These are phyloP conservation scores for Drosophila prostipennis DNA, from an alignment of 2,888 invertebrate genomes.

Conservation along the genomic window DNA sequence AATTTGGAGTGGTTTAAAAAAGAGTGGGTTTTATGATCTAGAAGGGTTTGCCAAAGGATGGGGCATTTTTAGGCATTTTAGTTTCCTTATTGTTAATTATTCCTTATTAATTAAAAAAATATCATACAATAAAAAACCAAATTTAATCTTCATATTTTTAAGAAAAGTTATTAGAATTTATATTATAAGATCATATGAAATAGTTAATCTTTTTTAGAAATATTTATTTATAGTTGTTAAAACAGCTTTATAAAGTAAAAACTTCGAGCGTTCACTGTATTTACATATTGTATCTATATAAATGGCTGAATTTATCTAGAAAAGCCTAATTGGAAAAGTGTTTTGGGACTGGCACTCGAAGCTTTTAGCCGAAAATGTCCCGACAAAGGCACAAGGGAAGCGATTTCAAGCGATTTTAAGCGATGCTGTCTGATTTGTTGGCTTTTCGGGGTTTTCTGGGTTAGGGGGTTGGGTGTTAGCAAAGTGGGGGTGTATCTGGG, in stretches of 20 bases:
- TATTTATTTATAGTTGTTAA: too few relatives aligned
- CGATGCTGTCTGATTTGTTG: slow-evolving; percentile 75
- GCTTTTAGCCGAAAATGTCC: slow-evolving; percentile 76
- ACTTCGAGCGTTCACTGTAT: slow-evolving; percentile 7
- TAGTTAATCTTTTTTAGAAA: too few relatives aligned
- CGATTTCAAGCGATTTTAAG: slow-evolving; percentile 53
- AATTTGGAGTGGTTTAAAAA: neutral
- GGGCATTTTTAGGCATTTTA: neutral
- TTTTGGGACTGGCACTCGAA: slow-evolving; percentile 77
- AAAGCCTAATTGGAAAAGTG: slow-evolving; percentile 79
- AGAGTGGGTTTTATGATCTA: slow-evolving; percentile 6
- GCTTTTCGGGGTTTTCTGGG: slow-evolving; percentile 55
- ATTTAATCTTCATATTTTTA: neutral
- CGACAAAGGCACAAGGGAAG: slow-evolving; percentile 57
- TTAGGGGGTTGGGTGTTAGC: slow-evolving; percentile 17
- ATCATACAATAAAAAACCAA: neutral
- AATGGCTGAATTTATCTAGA: slow-evolving; percentile 33
- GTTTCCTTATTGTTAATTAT: too few relatives aligned
- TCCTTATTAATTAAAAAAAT: neutral
- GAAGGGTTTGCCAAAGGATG: neutral
- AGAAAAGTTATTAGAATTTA: neutral
- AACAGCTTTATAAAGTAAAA: too few relatives aligned
- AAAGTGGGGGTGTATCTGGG: neutral
- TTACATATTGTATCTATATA: slow-evolving; percentile 4
- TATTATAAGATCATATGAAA: too few relatives aligned